Percentiles rank a stretch among this genome's conserved stretches.
Conservation (phyloP, 2,797 vertebrate genomes). For the Rhabdophis nuchalis region DNA sequence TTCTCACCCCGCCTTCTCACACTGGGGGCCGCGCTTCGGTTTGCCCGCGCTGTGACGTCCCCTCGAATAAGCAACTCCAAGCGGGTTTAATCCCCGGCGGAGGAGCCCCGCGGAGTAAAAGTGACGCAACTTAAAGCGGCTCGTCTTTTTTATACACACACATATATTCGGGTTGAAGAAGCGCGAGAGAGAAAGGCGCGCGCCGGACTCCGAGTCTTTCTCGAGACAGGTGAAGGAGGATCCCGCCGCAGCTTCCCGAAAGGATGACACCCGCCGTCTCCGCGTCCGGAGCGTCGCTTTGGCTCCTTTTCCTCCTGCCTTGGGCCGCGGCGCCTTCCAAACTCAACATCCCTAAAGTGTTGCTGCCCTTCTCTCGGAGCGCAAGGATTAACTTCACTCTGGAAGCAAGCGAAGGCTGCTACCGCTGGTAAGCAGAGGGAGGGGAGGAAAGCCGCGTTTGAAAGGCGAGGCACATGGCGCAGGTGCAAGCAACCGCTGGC, state of each 20-base stretch:
- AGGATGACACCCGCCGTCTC: constrained; percentile 40
- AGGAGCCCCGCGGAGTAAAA: not conserved
- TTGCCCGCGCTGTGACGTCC: constrained; percentile 62
- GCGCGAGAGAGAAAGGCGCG: not conserved
- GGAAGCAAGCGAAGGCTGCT: constrained; percentile 92
- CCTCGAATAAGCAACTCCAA: constrained; percentile 64
- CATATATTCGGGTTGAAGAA: not conserved
- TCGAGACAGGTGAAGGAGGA: not conserved
- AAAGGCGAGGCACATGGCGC: not conserved
- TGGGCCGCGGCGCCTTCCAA: constrained; percentile 69
- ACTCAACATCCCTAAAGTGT: constrained; percentile 89
- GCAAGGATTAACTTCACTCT: constrained; percentile 89
- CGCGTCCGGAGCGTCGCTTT: not conserved
- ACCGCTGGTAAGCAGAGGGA: constrained; percentile 85
- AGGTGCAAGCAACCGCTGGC: constrained; percentile 9
- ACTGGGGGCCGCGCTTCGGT: constrained; percentile 42
- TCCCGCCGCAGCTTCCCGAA: not conserved
- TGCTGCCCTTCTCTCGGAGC: constrained; percentile 86
- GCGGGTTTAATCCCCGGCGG: constrained; percentile 67
- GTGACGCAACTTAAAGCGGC: not conserved
- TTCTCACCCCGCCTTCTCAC: constrained; percentile 18
- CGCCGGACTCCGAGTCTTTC: not conserved
- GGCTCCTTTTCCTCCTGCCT: constrained; percentile 25
- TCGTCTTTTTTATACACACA: not conserved
- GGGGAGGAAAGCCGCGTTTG: not conserved